Base-by-base conservation (phyloP, 2,797 vertebrate species). In the Acanthornis magna region DNA sequence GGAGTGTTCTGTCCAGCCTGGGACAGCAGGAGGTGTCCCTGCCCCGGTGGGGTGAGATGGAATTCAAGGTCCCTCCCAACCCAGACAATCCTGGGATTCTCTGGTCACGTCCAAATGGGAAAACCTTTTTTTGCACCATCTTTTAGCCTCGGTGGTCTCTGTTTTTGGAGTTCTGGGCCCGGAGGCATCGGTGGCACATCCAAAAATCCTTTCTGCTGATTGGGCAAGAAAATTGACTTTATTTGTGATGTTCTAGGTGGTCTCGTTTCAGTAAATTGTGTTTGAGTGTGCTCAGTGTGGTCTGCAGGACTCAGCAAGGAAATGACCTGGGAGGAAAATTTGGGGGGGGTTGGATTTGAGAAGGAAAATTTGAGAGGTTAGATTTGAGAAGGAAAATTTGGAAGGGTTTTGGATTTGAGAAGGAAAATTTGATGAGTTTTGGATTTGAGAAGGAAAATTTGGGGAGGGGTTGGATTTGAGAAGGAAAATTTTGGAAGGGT, bases 241-340 rank as follows among this genome's bases (percentile, higher is more conserved):
- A 2, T 40, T 21, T 2, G 3, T 1, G 10, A 10, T 7, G 2
- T 40, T 76, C 40, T 8, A 19, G 21, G 27, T 32, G 54, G 19
- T 25, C 26, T 42, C 0, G 0, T 34, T 83, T 53, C 23, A 5
- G 40, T 6, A 3, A 34, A 12, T 5, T 14, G 5, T 6, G 9
- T 9, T 57, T 29, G 29, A 30, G 10, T 1, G 15, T 1, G 18
- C 55, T 61, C 25, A 0, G 30, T 1, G 42, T 4, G 36, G 72
- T 7, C 54, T 1, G 0, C 11, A 27, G 18, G 30, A 7, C 9
- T 27, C 0, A 0, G 43, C 45, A 19, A 13, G 38, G 70, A 80
- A 60, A 65, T 22, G 6, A 8, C 5, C 68, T 38, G 45, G 9
- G 17, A 22, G 68, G 60, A 18, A 50, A 26, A 20, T 10, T 1